Evolutionary conservation across 1,140 invertebrate species (phyloP), one percentile per base, ranked within the genome.

Genomic region (Drosophila subobscura): DNA sequence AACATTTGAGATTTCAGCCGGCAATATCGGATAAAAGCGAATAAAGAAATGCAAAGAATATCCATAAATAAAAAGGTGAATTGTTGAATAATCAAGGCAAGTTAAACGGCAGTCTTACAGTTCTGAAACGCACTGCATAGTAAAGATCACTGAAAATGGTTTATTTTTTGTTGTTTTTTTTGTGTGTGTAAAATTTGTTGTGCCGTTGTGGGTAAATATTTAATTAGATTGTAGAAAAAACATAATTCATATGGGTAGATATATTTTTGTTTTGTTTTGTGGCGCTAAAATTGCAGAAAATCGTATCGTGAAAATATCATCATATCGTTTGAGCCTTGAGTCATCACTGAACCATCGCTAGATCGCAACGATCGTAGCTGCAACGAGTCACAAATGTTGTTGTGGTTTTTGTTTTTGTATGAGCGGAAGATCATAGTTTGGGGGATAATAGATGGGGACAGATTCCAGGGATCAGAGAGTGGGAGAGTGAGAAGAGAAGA

Each of bases 221-320:
- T 37, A 37, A 58, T 70, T 57, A 68, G 22, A 37, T 44, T 10
- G n/a, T 46, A 49, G 49, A 27, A 50, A 50, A 16, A 45, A 45
- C 4, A 33, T 65, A 50, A 16, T 44, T 16, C 67, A 12, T 46
- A 54, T 40, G 1, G 16, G 16, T 20, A 20, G 16, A 66, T 67
- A 49, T 67, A 54, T 56, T 47, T 68, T 60, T 33, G 42, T 33
- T 53, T 67, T 64, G 51, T 58, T 50, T 75, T 74, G 66, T 59
- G 53, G 77, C 89, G 81, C 89, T 91, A 91, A 91, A 72, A 88
- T 89, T 90, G 76, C 85, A 91, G 89, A 91, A 91, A 90, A 89
- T 91, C 89, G 74, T 89, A 91, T 90, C 74, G 64, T 79, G 56
- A 79, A 90, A 88, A 52, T 71, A 88, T 75, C 61, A 67, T 46